Percentiles rank a stretch among this genome's conserved stretches.
These are phyloP conservation scores for Aythya baeri DNA, from an alignment of 2,113 vertebrate genomes.

Conservation along the genomic window DNA sequence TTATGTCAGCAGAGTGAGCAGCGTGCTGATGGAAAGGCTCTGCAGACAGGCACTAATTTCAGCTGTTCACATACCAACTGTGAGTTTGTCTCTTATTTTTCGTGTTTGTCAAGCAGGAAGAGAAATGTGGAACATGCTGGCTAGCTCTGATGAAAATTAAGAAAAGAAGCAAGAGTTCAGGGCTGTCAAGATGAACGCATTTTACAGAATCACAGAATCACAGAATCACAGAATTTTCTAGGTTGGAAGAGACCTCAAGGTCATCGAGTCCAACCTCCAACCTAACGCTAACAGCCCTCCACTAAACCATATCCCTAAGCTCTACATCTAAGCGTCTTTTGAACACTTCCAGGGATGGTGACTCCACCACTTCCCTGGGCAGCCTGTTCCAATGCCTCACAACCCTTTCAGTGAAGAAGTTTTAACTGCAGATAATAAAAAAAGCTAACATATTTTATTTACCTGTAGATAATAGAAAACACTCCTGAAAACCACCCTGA, in stretches of 20 bases:
- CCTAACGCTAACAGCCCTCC: no score
- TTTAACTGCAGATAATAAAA: background rate
- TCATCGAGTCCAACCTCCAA: no score
- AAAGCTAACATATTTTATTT: background rate
- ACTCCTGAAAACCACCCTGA: conserved; percentile 96
- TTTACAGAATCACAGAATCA: no score
- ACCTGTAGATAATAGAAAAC: conserved; percentile 91
- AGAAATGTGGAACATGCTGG: background rate
- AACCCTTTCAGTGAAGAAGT: no score
- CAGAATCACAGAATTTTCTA: no score
- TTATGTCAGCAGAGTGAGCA: background rate
- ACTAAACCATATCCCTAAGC: no score
- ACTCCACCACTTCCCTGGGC: no score
- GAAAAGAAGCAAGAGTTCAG: background rate
- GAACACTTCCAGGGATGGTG: no score
- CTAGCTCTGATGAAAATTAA: background rate
- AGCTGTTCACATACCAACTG: background rate
- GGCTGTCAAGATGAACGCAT: background rate
- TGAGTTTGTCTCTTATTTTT: background rate
- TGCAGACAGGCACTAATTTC: background rate
- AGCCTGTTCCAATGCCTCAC: no score
- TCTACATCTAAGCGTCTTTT: no score
- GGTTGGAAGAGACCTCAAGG: no score
- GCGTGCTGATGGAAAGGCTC: background rate
- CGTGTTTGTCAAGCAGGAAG: background rate